Percentiles rank a stretch among this genome's conserved stretches.
Evolutionary conservation across 2,113 vertebrate genomes (phyloP).

Genomic region (Hemiscyllium ocellatum): DNA sequence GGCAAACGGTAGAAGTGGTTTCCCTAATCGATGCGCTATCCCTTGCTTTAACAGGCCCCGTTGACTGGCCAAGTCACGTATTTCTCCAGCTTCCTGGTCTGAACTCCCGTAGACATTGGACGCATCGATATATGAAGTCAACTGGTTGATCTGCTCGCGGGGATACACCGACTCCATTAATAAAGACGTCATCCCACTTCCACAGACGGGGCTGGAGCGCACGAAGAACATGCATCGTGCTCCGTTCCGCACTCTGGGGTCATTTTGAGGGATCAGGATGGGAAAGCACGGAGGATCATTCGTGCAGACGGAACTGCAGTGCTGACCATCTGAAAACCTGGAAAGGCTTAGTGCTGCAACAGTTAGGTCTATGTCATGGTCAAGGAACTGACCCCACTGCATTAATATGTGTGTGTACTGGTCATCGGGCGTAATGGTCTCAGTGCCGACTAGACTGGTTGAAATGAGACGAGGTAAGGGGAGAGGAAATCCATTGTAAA

Average conservation of each 20-base stretch:
- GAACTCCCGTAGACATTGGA: conserved; percentile 94
- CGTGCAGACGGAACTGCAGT: conserved; percentile 79
- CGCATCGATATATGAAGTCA: conserved; percentile 89
- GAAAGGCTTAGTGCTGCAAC: conserved; percentile 89
- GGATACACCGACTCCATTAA: conserved; percentile 97
- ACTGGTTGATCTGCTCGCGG: conserved; percentile 93
- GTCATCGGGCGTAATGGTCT: conserved; percentile 79
- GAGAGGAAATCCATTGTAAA: conserved; percentile 67
- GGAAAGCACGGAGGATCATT: conserved; percentile 93
- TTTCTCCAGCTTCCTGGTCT: conserved; percentile 74
- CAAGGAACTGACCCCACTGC: conserved; percentile 98
- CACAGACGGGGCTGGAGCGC: conserved; percentile 92
- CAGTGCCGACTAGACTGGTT: conserved; percentile 81
- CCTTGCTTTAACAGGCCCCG: conserved; percentile 86
- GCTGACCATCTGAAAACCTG: conserved; percentile 88
- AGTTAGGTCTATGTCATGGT: conserved; percentile 89
- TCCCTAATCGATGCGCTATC: conserved; percentile 88
- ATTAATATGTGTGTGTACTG: conserved; percentile 94
- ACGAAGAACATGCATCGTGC: conserved; percentile 97
- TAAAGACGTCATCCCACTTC: conserved; percentile 94
- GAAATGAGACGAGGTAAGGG: conserved; percentile 86
- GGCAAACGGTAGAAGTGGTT: conserved; percentile 87
- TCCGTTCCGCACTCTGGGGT: conserved; percentile 66
- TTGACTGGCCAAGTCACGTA: conserved; percentile 87
- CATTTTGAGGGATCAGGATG: conserved; percentile 79